Base-by-base conservation (phyloP, 2,888 invertebrate genomes). In the Melitaea athalia region DNA sequence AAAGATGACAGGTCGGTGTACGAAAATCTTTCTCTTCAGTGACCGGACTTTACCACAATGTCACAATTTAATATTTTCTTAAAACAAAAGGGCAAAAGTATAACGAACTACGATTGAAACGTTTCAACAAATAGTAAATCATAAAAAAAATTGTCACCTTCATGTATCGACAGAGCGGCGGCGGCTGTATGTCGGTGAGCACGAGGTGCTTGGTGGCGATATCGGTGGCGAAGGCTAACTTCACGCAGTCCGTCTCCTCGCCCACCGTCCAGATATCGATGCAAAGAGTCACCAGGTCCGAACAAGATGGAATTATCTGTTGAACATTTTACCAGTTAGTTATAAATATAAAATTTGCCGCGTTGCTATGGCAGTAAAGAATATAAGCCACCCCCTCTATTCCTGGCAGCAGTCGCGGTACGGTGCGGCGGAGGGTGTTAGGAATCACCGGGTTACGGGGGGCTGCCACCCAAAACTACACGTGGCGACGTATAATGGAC, bases 221-320 rank as follows among this genome's bases (percentile, higher is more conserved):
- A 85, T 98, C 98, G 0, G 96, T 95, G 10, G 97, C 96, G 63
- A 97, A 95, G 0, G 97, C 97, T 24, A 99, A 93, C 76, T 98
- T 95, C 73, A 96, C 95, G 63, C 96, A 95, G 87, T 98, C 98
- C 0, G 94, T 93, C 82, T 98, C 98, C 85, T 98, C 98, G 64
- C 96, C 95, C 59, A 95, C 95, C 72, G 96, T 94, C 98, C 98
- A 99, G 67, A 97, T 96, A 85, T 98, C 98, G 76, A 99, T 95
- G 75, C 96, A 96, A 1, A 98, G 90, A 0, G 97, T 97, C 47
- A 97, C 96, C 68, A 98, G 87, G 83, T 97, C 97, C 69, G 95
- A 94, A 79, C 97, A 97, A 0, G 96, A 94, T 0, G 97, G 97
- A 75, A 97, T 95, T 78, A 96, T 94, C 93, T 93, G 69, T 17